phyloP scores from a whole-genome alignment of 2,888 invertebrate species.

The Sialis lutaria region DNA sequence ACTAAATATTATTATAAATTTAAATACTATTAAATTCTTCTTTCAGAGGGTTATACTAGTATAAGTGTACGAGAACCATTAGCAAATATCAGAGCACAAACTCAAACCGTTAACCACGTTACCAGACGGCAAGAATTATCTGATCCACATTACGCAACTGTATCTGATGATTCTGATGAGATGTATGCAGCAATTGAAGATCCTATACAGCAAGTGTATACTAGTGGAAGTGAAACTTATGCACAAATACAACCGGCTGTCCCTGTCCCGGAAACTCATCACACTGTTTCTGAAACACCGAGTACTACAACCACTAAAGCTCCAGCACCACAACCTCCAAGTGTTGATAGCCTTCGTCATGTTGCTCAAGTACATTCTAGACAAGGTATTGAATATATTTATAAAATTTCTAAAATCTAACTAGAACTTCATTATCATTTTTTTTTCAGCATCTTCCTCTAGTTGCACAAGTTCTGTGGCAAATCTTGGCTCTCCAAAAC shows the following conservation, averaged over 20 bases:
- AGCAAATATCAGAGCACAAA: constrained; percentile 56
- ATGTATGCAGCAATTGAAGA: constrained; percentile 85
- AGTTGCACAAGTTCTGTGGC: constrained; percentile 50
- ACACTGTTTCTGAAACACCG: constrained; percentile 8
- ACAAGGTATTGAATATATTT: constrained; percentile 28
- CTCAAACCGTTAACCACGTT: constrained; percentile 23
- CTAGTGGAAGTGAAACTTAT: constrained; percentile 72
- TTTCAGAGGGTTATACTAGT: constrained; percentile 76
- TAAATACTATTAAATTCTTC: constrained; percentile 1
- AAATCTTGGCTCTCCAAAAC: constrained; percentile 72
- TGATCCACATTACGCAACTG: constrained; percentile 73
- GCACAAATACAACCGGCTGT: constrained; percentile 56
- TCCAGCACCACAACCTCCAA: constrained; percentile 35
- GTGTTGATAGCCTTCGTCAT: constrained; percentile 40
- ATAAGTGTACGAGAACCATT: constrained; percentile 81
- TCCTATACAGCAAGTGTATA: constrained; percentile 43
- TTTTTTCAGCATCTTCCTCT: constrained; percentile 46
- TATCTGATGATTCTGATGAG: constrained; percentile 83
- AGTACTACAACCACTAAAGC: constrained; percentile 9
- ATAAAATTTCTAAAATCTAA: neutral
- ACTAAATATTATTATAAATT: neutral
- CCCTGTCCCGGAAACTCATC: constrained; percentile 4
- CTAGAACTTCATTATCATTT: constrained; percentile 5
- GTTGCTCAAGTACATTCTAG: constrained; percentile 40
- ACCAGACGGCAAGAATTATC: constrained; percentile 24